Conservation (phyloP, 2,797 vertebrate species). For the Schizothorax lantsangensis region DNA sequence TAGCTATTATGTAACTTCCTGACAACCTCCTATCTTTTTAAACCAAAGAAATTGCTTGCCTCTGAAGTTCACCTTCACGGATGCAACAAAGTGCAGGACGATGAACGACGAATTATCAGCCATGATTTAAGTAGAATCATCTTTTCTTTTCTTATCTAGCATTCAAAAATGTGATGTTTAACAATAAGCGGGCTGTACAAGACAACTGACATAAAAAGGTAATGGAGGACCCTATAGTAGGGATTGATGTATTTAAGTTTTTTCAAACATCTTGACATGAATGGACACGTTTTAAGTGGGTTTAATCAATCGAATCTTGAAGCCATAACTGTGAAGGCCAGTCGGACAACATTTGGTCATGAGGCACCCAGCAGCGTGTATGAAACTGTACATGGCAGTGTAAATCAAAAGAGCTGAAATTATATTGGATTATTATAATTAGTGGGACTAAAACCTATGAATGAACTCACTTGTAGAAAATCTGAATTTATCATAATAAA, state of each 20-base stretch:
- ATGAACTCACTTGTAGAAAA: conserved; percentile 20
- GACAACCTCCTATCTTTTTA: conserved; percentile 6
- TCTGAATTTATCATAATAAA: conserved; percentile 38
- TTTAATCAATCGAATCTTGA: conserved; percentile 8
- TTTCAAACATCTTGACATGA: background rate
- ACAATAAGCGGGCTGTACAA: background rate
- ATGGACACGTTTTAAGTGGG: background rate
- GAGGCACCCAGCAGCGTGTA: conserved; percentile 35
- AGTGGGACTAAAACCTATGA: conserved; percentile 11
- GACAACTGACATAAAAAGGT: background rate
- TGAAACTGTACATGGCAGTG: conserved; percentile 23
- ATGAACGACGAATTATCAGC: background rate
- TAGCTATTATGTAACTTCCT: conserved; percentile 2
- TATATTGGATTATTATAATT: conserved; percentile 11
- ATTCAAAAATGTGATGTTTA: conserved; percentile 2
- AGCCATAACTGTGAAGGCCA: background rate
- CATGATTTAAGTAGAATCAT: background rate
- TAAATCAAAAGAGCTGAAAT: conserved; percentile 20
- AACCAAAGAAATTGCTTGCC: conserved; percentile 7
- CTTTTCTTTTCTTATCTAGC: background rate
- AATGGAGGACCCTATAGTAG: background rate
- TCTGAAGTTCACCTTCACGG: conserved; percentile 12
- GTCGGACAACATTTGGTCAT: conserved; percentile 29
- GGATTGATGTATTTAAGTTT: background rate
- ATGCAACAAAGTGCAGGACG: conserved; percentile 4